Evolutionary conservation across 2,113 vertebrate genomes (phyloP), one percentile per base, ranked within the genome.

Genomic region (Laterallus jamaicensis): DNA sequence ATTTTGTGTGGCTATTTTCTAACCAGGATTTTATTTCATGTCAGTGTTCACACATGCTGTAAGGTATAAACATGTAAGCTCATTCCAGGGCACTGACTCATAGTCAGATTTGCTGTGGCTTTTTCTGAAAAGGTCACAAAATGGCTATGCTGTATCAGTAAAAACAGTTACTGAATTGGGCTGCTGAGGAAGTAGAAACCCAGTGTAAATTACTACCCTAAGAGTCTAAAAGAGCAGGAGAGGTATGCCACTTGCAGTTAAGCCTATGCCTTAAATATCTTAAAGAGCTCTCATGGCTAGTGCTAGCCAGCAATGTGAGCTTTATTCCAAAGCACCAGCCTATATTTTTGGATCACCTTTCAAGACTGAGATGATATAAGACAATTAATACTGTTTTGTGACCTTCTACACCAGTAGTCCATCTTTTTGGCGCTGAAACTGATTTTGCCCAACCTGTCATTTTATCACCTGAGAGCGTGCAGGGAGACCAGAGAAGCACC

Each of bases 341-440:
- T 75, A 1, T 81, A 71, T 90, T 93, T 96, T 88, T 88, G 50
- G 24, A 79, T 93, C 60, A 79, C 77, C 67, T 84, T 94, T 96
- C 91, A 94, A 87, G 67, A 78, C 82, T 47, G 69, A 73, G 70
- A 69, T 93, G 80, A 91, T 82, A 63, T 44, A 85, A 95, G 40
- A 58, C 67, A 91, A 95, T 93, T 94, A 82, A 93, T 89, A 91
- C 78, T 93, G 88, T 82, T 96, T 93, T 70, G 86, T 95, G 95
- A 92, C 96, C 95, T 97, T 94, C 92, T 92, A 86, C 28, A 94
- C 83, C 31, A 66, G 74, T 42, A 91, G 92, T 96, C 91, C 74
- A 70, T 96, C 93, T 94, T 94, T 91, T 87, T 96, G 96, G 88
- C 92, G 87, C 12, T 76, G 44, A 89, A 96, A 94, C 77, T 88